Conservation (phyloP, 2,113 vertebrate species). For the Asarcornis scutulata region DNA sequence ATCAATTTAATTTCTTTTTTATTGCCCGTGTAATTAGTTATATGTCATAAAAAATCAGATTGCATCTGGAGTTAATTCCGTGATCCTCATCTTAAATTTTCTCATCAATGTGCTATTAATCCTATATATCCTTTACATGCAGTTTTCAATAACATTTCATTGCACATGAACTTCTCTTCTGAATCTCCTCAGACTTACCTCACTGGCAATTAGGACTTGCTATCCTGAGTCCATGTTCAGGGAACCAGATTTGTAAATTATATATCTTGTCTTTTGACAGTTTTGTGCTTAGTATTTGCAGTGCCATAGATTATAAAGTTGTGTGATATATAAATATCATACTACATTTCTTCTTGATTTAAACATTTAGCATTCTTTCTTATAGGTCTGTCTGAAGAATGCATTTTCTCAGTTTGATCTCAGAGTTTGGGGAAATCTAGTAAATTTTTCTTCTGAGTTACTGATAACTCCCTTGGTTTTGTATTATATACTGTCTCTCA, state of each 20-base stretch:
- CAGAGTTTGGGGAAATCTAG: neutral
- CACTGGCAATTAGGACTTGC: neutral
- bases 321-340: neutral
- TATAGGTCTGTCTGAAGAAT: neutral
- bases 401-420: neutral
- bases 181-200: neutral
- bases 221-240: neutral
- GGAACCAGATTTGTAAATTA: neutral
- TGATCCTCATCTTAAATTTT: constrained; percentile 30
- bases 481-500: neutral
- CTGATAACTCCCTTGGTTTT: neutral
- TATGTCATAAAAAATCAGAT: constrained; percentile 61
- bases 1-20: constrained; percentile 57
- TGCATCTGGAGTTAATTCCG: constrained; percentile 59
- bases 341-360: neutral
- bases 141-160: neutral
- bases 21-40: constrained; percentile 59
- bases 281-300: neutral
- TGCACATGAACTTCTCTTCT: neutral
- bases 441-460: neutral
- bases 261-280: neutral
- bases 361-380: neutral
- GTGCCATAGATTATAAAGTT: neutral
- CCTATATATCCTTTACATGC: constrained; percentile 5
- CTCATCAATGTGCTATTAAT: constrained; percentile 58